Conservation (phyloP, 2,797 vertebrate species). For the Chromobotia macracanthus region DNA sequence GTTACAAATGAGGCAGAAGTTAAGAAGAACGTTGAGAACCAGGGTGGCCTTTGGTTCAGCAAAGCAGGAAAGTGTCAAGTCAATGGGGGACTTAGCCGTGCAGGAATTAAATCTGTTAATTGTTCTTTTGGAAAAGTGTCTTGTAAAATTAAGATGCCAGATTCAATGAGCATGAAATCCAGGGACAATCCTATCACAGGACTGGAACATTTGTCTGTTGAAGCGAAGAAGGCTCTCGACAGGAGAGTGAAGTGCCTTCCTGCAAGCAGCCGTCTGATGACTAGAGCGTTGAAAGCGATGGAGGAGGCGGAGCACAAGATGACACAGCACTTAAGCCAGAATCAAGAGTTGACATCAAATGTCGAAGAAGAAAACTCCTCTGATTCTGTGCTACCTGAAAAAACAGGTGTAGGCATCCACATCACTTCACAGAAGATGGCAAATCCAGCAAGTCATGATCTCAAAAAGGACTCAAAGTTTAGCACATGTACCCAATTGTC, state of each 20-base stretch:
- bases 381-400: conserved; percentile 35
- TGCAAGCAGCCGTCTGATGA: conserved; percentile 80
- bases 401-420: conserved; percentile 54
- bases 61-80: conserved; percentile 76
- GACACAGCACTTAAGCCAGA: conserved; percentile 44
- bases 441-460: neutral
- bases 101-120: conserved; percentile 70
- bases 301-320: conserved; percentile 65
- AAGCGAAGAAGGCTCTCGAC: conserved; percentile 53
- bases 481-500: conserved; percentile 12
- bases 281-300: conserved; percentile 77
- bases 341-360: conserved; percentile 41
- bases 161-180: conserved; percentile 49
- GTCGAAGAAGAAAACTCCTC: conserved; percentile 41
- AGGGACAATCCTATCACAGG: conserved; percentile 45
- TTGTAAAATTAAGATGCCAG: conserved; percentile 73
- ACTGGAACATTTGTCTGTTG: conserved; percentile 39
- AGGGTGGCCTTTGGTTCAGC: conserved; percentile 80
- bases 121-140: conserved; percentile 72
- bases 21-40: conserved; percentile 72
- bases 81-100: conserved; percentile 50
- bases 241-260: conserved; percentile 75
- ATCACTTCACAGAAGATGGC: neutral
- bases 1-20: conserved; percentile 65
- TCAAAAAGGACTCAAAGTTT: neutral